Percentiles rank a stretch among this genome's conserved stretches.
Evolutionary conservation across 2,888 invertebrate genomes (phyloP).

Genomic region (Plagodis pulveraria): DNA sequence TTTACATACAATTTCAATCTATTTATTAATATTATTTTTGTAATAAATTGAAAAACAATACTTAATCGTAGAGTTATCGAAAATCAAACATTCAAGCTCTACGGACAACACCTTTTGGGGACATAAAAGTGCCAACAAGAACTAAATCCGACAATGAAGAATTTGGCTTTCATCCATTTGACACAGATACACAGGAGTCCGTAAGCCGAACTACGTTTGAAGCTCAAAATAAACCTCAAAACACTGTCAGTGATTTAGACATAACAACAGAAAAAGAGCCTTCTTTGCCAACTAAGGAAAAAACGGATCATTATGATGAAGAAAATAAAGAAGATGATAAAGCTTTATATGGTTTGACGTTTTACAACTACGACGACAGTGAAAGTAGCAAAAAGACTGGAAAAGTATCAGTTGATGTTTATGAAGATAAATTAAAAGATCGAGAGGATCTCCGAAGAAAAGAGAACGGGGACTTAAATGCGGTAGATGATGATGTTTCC

Average conservation of each 20-base stretch:
- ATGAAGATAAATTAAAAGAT: constrained; percentile 43
- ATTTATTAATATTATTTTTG: not conserved
- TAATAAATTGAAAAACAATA: not conserved
- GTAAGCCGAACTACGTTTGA: constrained; percentile 37
- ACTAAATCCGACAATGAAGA: constrained; percentile 40
- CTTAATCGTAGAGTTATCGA: constrained; percentile 31
- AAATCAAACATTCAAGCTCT: constrained; percentile 41
- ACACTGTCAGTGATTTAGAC: constrained; percentile 35
- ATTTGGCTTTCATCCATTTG: constrained; percentile 37
- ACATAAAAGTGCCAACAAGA: constrained; percentile 48
- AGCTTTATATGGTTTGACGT: constrained; percentile 55
- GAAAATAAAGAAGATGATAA: constrained; percentile 39
- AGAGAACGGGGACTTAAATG: constrained; percentile 4
- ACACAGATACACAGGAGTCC: constrained; percentile 27
- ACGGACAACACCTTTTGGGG: constrained; percentile 44
- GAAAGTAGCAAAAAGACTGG: constrained; percentile 41
- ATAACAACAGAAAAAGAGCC: constrained; percentile 32
- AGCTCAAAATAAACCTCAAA: constrained; percentile 29
- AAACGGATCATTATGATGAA: constrained; percentile 31
- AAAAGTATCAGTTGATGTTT: constrained; percentile 39
- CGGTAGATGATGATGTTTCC: not conserved
- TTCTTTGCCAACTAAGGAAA: constrained; percentile 23
- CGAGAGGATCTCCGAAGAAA: constrained; percentile 9
- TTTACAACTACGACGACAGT: constrained; percentile 57
- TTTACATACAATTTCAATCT: not conserved